Conservation (phyloP, 2,113 vertebrate genomes). For the Gallinago paraguaiae region DNA sequence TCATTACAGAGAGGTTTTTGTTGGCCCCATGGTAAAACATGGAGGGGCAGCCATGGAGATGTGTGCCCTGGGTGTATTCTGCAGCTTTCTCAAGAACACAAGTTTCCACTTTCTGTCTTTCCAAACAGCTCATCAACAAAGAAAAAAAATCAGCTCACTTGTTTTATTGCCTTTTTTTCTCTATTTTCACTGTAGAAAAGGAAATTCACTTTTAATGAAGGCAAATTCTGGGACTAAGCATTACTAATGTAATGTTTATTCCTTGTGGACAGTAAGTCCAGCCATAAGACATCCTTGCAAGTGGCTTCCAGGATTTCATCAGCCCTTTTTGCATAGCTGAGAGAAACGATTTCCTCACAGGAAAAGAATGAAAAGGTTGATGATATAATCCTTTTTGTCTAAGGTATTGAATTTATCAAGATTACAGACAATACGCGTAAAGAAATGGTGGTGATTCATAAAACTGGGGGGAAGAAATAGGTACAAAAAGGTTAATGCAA, state of each 20-base stretch:
- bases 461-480: fast-evolving
- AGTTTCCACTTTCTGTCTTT: not conserved
- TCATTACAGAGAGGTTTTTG: not conserved
- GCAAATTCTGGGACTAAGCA: not conserved
- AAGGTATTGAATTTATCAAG: not conserved
- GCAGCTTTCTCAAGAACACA: not conserved
- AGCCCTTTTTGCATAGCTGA: not conserved
- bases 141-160: not conserved
- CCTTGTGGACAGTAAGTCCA: not conserved
- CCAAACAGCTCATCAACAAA: not conserved
- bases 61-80: not conserved
- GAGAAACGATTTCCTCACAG: not conserved
- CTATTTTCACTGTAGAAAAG: not conserved
- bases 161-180: not conserved
- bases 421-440: not conserved
- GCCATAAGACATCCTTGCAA: not conserved
- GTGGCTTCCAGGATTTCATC: not conserved
- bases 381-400: not conserved
- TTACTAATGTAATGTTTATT: not conserved
- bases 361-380: not conserved
- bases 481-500: not conserved
- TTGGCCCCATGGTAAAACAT: not conserved
- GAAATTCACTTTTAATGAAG: not conserved
- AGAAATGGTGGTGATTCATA: not conserved
- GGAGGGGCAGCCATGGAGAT: not conserved